phyloP scores from a whole-genome alignment of 2,888 invertebrate species.

The Pristionchus maxplancki region DNA sequence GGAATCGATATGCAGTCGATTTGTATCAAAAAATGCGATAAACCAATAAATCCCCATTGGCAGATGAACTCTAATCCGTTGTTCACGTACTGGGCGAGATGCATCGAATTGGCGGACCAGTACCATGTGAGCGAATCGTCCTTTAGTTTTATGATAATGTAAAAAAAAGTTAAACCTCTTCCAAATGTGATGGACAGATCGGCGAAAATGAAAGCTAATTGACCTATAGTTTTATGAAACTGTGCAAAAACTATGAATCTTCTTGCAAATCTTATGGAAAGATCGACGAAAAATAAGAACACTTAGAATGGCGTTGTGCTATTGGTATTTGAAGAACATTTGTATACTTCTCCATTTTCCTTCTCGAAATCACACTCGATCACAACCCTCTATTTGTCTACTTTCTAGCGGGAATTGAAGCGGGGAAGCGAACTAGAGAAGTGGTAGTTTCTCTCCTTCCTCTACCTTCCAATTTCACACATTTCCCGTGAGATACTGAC shows the following conservation, averaged over 20 bases:
- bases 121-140: slow-evolving; percentile 17
- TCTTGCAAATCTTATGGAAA: too few species aligned
- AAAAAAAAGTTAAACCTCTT: too few species aligned
- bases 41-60: not conserved
- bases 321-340: too few species aligned
- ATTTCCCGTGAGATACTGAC: not conserved
- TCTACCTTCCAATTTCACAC: not conserved
- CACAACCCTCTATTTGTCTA: not conserved
- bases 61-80: slow-evolving; percentile 52
- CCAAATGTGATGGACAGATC: not conserved
- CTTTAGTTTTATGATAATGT: not conserved
- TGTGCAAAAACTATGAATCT: too few species aligned
- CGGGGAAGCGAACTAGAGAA: not conserved
- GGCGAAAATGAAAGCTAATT: too few species aligned
- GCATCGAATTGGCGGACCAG: slow-evolving; percentile 61
- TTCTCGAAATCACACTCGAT: not conserved
- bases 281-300: too few species aligned
- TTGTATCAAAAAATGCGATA: not conserved
- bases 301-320: too few species aligned
- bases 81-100: slow-evolving; percentile 70
- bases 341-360: not conserved
- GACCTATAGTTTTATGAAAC: too few species aligned
- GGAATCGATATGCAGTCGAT: not conserved
- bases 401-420: not conserved
- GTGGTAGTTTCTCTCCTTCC: not conserved